Percentiles rank a stretch among this genome's conserved stretches.
These are phyloP conservation scores for Sinonovacula constricta DNA, from an alignment of 1,140 invertebrate species.

Conservation along the genomic window DNA sequence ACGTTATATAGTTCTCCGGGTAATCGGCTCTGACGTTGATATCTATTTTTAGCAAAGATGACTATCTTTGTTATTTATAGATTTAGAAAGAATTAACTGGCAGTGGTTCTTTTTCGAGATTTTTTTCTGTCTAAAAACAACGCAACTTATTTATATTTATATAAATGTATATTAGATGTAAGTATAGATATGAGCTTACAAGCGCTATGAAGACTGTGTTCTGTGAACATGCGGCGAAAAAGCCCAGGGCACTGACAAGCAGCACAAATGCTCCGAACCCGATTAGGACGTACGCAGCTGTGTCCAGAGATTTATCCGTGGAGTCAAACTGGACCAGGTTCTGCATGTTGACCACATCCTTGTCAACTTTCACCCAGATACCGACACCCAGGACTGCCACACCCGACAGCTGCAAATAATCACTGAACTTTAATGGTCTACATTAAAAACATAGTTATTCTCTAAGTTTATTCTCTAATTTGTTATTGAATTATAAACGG, in stretches of 20 bases:
- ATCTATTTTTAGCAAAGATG: too few relatives aligned
- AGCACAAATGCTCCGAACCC: constrained; percentile 88
- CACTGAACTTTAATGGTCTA: background rate
- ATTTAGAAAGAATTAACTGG: too few relatives aligned
- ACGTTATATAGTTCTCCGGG: too few relatives aligned
- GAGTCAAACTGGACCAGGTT: constrained; percentile 58
- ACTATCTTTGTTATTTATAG: too few relatives aligned
- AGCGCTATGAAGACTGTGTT: constrained; percentile 89
- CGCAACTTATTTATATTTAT: too few relatives aligned
- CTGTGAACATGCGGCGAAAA: constrained; percentile 88
- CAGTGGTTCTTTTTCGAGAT: too few relatives aligned
- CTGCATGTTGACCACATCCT: constrained; percentile 82
- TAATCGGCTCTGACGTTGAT: too few relatives aligned
- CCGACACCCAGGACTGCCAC: constrained; percentile 84
- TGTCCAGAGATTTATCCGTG: constrained; percentile 79
- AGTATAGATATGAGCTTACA: too few relatives aligned
- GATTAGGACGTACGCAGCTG: constrained; percentile 82
- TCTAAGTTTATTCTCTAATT: background rate
- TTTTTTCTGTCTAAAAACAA: too few relatives aligned
- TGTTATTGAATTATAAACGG: background rate
- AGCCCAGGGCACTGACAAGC: constrained; percentile 91
- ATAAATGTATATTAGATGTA: too few relatives aligned
- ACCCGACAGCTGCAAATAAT: constrained; percentile 85
- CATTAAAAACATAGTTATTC: too few relatives aligned
- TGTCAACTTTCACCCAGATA: constrained; percentile 86